phyloP scores from a whole-genome alignment of 2,888 invertebrate species.

The Sphinx pinastri region DNA sequence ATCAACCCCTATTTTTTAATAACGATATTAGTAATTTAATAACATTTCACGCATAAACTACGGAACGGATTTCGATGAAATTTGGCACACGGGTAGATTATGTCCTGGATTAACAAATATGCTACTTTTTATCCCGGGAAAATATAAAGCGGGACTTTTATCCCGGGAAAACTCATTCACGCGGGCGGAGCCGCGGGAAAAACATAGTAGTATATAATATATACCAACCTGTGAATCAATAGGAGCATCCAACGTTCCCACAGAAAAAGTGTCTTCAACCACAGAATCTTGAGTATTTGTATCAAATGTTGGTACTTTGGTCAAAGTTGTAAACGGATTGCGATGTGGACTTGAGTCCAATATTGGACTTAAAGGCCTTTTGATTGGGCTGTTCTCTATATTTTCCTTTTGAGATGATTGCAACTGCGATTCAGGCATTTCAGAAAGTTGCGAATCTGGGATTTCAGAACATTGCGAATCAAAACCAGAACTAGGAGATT shows the following conservation, averaged over 20 bases:
- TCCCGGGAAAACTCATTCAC: too few relatives aligned
- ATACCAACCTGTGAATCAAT: conserved; percentile 64
- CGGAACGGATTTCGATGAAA: too few relatives aligned
- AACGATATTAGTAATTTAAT: too few relatives aligned
- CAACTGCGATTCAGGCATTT: conserved; percentile 44
- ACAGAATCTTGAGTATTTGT: conserved; percentile 60
- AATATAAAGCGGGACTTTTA: too few relatives aligned
- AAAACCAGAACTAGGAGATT: conserved; percentile 35
- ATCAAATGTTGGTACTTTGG: conserved; percentile 42
- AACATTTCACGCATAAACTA: too few relatives aligned
- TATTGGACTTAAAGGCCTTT: conserved; percentile 56
- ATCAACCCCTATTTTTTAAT: too few relatives aligned
- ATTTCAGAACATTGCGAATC: conserved; percentile 40
- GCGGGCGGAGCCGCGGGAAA: too few relatives aligned
- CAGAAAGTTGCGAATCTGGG: conserved; percentile 41
- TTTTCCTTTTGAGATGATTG: conserved; percentile 68
- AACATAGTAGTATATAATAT: too few relatives aligned
- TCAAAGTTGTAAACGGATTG: conserved; percentile 51
- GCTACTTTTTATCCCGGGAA: too few relatives aligned
- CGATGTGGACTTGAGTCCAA: conserved; percentile 54
- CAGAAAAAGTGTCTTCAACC: conserved; percentile 71
- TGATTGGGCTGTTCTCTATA: conserved; percentile 54
- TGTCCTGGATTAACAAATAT: too few relatives aligned
- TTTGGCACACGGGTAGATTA: too few relatives aligned
- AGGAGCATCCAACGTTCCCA: conserved; percentile 63